These are phyloP conservation scores for Callyntrura guangdongensis DNA, from an alignment of 2,888 invertebrate species.

Conservation along the genomic window DNA sequence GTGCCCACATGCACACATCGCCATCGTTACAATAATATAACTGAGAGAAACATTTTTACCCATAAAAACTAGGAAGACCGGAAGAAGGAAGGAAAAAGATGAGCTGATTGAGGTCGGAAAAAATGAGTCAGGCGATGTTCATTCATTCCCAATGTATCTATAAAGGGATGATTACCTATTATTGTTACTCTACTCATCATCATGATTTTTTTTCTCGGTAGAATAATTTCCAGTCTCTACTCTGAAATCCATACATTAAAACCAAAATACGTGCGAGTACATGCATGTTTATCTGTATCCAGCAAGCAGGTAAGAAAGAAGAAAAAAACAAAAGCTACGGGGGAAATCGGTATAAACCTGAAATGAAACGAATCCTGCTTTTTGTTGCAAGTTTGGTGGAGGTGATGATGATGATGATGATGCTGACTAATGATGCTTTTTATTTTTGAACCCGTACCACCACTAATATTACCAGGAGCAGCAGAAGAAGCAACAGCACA, in stretches of 20 bases:
- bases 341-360: constrained; percentile 23
- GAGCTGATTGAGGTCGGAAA: constrained; percentile 74
- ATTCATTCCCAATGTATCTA: constrained; percentile 28
- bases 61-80: constrained; percentile 66
- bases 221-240: constrained; percentile 5
- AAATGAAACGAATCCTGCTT: constrained; percentile 6
- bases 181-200: constrained; percentile 37
- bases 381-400: no score
- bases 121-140: constrained; percentile 73
- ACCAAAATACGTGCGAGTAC: not conserved
- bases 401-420: constrained; percentile 5
- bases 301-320: not conserved
- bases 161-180: constrained; percentile 38
- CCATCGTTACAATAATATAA: not conserved
- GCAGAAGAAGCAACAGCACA: not conserved
- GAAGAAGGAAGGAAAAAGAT: constrained; percentile 75
- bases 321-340: not conserved
- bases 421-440: constrained; percentile 76
- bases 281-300: not conserved
- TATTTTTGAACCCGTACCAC: constrained; percentile 48
- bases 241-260: not conserved
- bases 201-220: constrained; percentile 59
- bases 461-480: no score
- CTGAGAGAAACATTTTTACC: not conserved
- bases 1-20: not conserved